phyloP scores from a whole-genome alignment of 2,888 invertebrate genomes.

The Phrixothrix hirtus region DNA sequence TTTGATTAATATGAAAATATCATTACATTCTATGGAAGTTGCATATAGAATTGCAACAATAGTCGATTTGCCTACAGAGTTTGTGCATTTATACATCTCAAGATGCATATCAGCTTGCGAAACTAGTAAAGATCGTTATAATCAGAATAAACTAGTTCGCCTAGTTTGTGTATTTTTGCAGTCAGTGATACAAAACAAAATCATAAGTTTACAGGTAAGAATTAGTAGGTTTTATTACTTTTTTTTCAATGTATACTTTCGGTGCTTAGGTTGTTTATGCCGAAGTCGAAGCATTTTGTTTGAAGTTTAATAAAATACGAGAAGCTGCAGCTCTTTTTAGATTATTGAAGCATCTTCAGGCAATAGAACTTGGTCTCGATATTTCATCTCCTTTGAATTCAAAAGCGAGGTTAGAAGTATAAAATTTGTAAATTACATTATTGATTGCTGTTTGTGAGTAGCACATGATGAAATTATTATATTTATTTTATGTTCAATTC shows the following conservation, averaged over 20 bases:
- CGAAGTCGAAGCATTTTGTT: constrained; percentile 97
- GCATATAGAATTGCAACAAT: constrained; percentile 92
- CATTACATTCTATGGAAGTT: constrained; percentile 99
- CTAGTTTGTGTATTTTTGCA: constrained; percentile 97
- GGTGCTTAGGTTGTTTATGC: constrained; percentile 84
- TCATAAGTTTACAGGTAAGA: constrained; percentile 90
- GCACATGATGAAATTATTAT: too few species aligned
- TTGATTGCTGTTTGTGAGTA: too few species aligned
- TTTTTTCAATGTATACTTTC: constrained; percentile 15
- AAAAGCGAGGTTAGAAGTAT: constrained; percentile 46
- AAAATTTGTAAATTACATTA: too few species aligned
- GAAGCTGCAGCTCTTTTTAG: constrained; percentile 95
- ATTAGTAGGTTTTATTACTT: not conserved
- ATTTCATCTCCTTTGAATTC: constrained; percentile 45
- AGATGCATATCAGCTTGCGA: constrained; percentile 98
- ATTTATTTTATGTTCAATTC: too few species aligned
- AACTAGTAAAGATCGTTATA: constrained; percentile 92
- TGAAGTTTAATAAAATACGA: constrained; percentile 93
- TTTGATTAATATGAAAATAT: constrained; percentile 98
- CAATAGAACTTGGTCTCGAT: constrained; percentile 62
- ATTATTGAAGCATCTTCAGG: constrained; percentile 81
- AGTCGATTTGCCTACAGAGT: constrained; percentile 94
- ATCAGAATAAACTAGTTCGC: constrained; percentile 94
- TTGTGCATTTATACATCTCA: constrained; percentile 95
- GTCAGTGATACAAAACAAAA: constrained; percentile 94